These are phyloP conservation scores for Diarsia brunnea DNA, from an alignment of 2,888 invertebrate genomes.

Conservation along the genomic window DNA sequence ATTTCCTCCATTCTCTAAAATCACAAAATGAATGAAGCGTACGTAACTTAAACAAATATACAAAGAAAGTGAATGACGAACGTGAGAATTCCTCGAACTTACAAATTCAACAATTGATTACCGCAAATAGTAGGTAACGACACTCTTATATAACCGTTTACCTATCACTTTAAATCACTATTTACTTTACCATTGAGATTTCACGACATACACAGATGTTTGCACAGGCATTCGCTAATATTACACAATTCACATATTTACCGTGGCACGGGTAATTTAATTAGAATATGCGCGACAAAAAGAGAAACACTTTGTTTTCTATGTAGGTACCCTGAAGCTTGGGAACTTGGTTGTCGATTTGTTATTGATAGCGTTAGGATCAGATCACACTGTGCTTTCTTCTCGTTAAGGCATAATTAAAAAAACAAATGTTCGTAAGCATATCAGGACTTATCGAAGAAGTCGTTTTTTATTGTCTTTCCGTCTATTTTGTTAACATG, in stretches of 20 bases:
- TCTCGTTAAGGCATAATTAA: background rate
- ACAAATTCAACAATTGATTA: conserved; percentile 54
- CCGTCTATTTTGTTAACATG: no score
- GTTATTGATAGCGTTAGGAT: background rate
- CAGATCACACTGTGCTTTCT: background rate
- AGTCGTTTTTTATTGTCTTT: no score
- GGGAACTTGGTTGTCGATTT: conserved; percentile 68
- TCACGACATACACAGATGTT: conserved; percentile 32
- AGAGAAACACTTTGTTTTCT: conserved; percentile 68
- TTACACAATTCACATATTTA: conserved; percentile 53
- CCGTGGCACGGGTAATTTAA: conserved; percentile 61
- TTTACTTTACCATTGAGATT: conserved; percentile 50
- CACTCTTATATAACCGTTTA: conserved; percentile 33
- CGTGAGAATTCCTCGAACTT: conserved; percentile 32
- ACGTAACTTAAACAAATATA: conserved; percentile 25
- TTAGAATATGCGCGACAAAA: conserved; percentile 70
- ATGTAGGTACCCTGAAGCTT: conserved; percentile 66
- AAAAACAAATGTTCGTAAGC: background rate
- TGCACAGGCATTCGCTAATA: conserved; percentile 26
- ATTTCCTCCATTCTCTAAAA: background rate
- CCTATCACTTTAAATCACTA: conserved; percentile 33
- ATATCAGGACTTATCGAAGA: background rate
- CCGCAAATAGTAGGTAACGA: conserved; percentile 20
- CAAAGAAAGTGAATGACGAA: conserved; percentile 44
- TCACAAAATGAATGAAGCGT: background rate